Evolutionary conservation across 2,113 vertebrate species (phyloP).

Genomic region (Theropithecus gelada): DNA sequence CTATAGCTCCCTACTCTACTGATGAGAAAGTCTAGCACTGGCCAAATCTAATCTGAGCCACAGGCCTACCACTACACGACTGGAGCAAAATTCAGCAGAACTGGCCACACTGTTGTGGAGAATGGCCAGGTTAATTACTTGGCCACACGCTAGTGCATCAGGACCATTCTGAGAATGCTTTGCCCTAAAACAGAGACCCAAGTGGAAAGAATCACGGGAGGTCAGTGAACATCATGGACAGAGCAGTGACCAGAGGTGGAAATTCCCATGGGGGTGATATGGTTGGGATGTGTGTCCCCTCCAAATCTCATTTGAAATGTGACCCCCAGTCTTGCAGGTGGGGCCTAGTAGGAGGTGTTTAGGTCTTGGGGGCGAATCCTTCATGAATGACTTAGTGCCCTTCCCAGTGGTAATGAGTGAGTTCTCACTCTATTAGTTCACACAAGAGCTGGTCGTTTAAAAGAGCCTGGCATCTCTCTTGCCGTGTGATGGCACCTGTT

Average conservation of each 20-base stretch:
- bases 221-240: background rate
- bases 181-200: background rate
- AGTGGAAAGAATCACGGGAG: background rate
- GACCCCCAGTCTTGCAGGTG: too few relatives aligned
- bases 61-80: background rate
- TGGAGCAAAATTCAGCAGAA: background rate
- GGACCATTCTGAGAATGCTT: background rate
- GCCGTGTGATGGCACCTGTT: too few relatives aligned
- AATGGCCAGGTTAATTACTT: background rate
- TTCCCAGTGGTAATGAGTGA: too few relatives aligned
- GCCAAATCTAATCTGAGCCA: constrained; percentile 3
- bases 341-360: too few relatives aligned
- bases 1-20: background rate
- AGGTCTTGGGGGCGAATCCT: too few relatives aligned
- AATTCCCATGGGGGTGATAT: background rate
- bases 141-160: background rate
- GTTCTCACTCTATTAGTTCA: too few relatives aligned
- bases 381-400: too few relatives aligned
- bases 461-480: too few relatives aligned
- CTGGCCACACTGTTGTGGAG: background rate
- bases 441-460: too few relatives aligned
- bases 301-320: too few relatives aligned
- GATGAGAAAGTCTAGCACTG: background rate
- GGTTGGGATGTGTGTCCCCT: too few relatives aligned
- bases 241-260: background rate